Evolutionary conservation across 2,113 vertebrate genomes (phyloP), one percentile per base, ranked within the genome.

Genomic region (Cyphotilapia sp.): DNA sequence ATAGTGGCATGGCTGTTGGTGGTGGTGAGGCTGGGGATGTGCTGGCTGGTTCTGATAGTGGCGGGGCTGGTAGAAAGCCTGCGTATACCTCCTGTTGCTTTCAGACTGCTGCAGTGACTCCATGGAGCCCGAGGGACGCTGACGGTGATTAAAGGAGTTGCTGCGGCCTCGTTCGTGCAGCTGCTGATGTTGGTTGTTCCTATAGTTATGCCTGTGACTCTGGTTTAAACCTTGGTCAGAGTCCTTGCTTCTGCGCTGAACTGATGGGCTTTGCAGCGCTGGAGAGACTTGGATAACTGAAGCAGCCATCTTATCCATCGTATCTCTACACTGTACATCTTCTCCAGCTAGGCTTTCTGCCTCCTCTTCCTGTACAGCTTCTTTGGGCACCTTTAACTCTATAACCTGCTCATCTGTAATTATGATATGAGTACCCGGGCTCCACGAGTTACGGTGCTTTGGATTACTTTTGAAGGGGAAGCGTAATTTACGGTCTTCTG

Each of bases 381-480:
- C 98, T 96, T 99, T 99, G 1, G 99, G 97, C 86, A 99, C 97
- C 88, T 98, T 97, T 19, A 99, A 96, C 93, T 99, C 98, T 12
- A 99, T 97, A 8, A 99, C 98, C 91, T 98, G 97, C 56, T 98
- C 92, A 84, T 99, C 98, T 6, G 99, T 99, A 85, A 99, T 99
- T 49, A 99, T 99, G 57, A 99, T 99, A 27, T 99, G 98, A 1
- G 98, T 99, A 22, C 99, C 99, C 0, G 98, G 98, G 56, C 98
- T 99, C 99, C 99, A 99, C 0, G 98, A 99, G 95, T 99, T 99
- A 89, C 99, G 97, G 85, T 99, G 98, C 27, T 97, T 98, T 19
- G 98, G 98, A 89, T 98, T 99, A 95, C 99, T 99, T 95, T 97
- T 98, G 94, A 99, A 99, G 13, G 99, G 99, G 86, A 99, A 99